phyloP scores from a whole-genome alignment of 2,797 vertebrate species.

The Octomys mimax region DNA sequence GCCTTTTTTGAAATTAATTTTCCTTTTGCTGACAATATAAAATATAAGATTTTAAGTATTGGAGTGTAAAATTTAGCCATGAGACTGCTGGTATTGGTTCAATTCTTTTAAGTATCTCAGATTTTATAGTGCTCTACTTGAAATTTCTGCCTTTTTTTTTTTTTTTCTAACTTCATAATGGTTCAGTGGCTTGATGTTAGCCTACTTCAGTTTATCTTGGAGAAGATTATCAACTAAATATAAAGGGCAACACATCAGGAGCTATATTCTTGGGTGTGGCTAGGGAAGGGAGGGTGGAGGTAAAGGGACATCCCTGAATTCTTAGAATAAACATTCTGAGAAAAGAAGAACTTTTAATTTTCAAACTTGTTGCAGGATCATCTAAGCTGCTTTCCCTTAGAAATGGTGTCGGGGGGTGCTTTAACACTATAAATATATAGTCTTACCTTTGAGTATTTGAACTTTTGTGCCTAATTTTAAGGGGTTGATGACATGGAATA shows the following conservation, averaged over 20 bases:
- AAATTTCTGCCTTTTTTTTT: background rate
- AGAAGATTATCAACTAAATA: background rate
- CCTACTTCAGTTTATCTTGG: background rate
- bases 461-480: slow-evolving; percentile 21
- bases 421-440: background rate
- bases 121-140: background rate
- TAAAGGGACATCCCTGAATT: background rate
- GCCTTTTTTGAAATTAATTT: background rate
- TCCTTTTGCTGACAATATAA: background rate
- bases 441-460: background rate
- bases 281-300: too few species aligned
- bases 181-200: background rate
- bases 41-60: background rate
- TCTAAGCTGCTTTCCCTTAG: background rate
- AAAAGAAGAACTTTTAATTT: slow-evolving; percentile 1
- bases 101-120: background rate
- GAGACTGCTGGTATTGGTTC: background rate
- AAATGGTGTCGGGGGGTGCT: background rate
- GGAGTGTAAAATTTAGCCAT: background rate
- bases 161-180: background rate
- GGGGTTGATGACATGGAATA: background rate
- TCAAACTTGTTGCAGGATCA: background rate
- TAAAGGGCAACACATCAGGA: background rate
- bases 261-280: background rate
- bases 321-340: slow-evolving; percentile 20